Evolutionary conservation across 2,888 invertebrate species (phyloP).

Genomic region (Hyalella azteca): DNA sequence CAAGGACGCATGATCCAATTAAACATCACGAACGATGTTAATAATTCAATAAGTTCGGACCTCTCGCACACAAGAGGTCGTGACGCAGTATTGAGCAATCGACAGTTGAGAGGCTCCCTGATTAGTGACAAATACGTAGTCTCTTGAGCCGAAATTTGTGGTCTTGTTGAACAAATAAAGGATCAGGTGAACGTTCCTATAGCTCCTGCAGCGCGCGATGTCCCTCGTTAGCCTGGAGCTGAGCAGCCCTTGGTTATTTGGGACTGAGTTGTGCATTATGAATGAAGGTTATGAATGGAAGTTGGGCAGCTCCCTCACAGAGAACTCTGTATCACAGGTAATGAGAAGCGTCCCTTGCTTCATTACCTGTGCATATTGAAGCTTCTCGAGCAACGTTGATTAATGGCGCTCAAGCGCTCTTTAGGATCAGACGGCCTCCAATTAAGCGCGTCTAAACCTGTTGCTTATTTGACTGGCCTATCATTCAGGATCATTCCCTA

Average conservation of each 20-base stretch:
- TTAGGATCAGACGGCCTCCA: background rate
- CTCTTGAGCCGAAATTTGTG: too few species aligned
- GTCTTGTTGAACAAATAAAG: too few species aligned
- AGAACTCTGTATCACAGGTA: slow-evolving; percentile 5
- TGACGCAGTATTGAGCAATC: too few species aligned
- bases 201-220: too few species aligned
- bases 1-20: too few species aligned
- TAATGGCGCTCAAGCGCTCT: slow-evolving; percentile 6
- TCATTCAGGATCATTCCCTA: too few species aligned
- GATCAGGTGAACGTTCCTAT: background rate
- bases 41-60: too few species aligned
- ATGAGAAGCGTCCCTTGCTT: slow-evolving; percentile 1
- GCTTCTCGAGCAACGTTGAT: background rate
- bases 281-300: background rate
- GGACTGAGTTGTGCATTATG: background rate
- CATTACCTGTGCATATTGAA: slow-evolving; percentile 24
- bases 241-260: background rate
- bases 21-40: too few species aligned
- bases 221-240: background rate
- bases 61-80: too few species aligned
- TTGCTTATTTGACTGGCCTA: too few species aligned
- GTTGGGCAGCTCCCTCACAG: background rate
- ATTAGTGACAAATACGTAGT: too few species aligned
- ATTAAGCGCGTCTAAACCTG: slow-evolving; percentile 3
- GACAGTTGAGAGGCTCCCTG: too few species aligned